phyloP scores from a whole-genome alignment of 1,140 invertebrate genomes.

The Teleopsis dalmanni region DNA sequence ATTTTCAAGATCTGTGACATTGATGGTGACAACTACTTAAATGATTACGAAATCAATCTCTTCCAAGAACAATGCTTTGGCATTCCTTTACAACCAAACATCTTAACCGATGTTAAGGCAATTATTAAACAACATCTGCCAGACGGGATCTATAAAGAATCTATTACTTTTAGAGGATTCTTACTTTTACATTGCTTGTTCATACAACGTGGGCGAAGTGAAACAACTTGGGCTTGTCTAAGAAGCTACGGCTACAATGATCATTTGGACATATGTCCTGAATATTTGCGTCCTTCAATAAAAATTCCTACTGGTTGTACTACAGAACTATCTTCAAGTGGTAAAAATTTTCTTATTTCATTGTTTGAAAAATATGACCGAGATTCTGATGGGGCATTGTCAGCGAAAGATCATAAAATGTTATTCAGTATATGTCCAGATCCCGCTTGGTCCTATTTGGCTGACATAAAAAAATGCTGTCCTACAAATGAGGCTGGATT shows the following conservation, averaged over 20 bases:
- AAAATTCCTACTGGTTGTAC: slow-evolving; percentile 78
- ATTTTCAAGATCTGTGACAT: slow-evolving; percentile 98
- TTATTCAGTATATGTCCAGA: slow-evolving; percentile 87
- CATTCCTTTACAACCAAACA: slow-evolving; percentile 87
- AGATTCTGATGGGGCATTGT: slow-evolving; percentile 87
- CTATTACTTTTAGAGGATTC: slow-evolving; percentile 91
- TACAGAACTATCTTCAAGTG: slow-evolving; percentile 86
- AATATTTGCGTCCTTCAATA: slow-evolving; percentile 81
- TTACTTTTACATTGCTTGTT: slow-evolving; percentile 95
- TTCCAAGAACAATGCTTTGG: slow-evolving; percentile 98
- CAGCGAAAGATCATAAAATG: slow-evolving; percentile 79
- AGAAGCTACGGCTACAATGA: slow-evolving; percentile 98
- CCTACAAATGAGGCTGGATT: slow-evolving; percentile 78
- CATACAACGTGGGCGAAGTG: slow-evolving; percentile 95
- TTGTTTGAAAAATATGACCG: slow-evolving; percentile 90
- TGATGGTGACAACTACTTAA: slow-evolving; percentile 93
- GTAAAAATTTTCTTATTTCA: slow-evolving; percentile 82
- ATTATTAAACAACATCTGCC: slow-evolving; percentile 86
- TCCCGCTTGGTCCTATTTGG: slow-evolving; percentile 70
- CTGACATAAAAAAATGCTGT: slow-evolving; percentile 67
- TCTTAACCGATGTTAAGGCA: slow-evolving; percentile 93
- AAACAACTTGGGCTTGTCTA: slow-evolving; percentile 99
- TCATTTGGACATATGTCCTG: slow-evolving; percentile 79
- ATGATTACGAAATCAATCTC: slow-evolving; percentile 92
- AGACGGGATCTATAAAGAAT: slow-evolving; percentile 84